Conservation (phyloP, 2,888 invertebrate species). For the Dicyrtomina minuta region DNA sequence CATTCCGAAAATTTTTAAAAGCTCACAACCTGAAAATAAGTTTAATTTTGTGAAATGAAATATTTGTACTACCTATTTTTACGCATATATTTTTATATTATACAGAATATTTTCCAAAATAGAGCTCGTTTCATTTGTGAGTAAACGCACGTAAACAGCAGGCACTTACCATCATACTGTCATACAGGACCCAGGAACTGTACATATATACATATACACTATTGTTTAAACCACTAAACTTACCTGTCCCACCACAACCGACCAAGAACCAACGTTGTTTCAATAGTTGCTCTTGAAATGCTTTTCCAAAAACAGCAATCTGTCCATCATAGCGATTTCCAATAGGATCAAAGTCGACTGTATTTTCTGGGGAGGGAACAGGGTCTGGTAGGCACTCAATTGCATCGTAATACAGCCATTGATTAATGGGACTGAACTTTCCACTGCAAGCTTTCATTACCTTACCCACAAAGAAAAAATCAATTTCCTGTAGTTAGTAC, state of each 20-base stretch:
- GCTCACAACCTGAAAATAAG: constrained; percentile 81
- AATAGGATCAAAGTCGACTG: constrained; percentile 33
- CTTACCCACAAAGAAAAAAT: constrained; percentile 54
- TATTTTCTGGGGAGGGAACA: constrained; percentile 21
- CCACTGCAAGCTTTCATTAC: constrained; percentile 93
- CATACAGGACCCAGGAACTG: too few relatives aligned
- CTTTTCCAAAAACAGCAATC: constrained; percentile 85
- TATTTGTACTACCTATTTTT: too few relatives aligned
- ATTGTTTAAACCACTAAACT: too few relatives aligned
- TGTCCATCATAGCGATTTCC: constrained; percentile 78
- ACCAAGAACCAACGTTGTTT: constrained; percentile 77
- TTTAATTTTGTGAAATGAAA: too few relatives aligned
- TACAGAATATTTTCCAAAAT: too few relatives aligned
- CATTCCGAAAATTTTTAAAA: constrained; percentile 98
- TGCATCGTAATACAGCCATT: constrained; percentile 95
- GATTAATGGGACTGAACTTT: constrained; percentile 88
- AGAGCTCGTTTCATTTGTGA: too few relatives aligned
- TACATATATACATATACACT: too few relatives aligned
- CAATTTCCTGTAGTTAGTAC: background rate
- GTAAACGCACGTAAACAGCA: too few relatives aligned
- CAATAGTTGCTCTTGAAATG: constrained; percentile 82
- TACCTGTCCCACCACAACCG: constrained; percentile 82
- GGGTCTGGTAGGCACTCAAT: constrained; percentile 82
- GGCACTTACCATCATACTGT: too few relatives aligned
- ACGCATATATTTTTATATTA: too few relatives aligned